Conservation (phyloP, 1,140 invertebrate species). For the Oscheius sp. region DNA sequence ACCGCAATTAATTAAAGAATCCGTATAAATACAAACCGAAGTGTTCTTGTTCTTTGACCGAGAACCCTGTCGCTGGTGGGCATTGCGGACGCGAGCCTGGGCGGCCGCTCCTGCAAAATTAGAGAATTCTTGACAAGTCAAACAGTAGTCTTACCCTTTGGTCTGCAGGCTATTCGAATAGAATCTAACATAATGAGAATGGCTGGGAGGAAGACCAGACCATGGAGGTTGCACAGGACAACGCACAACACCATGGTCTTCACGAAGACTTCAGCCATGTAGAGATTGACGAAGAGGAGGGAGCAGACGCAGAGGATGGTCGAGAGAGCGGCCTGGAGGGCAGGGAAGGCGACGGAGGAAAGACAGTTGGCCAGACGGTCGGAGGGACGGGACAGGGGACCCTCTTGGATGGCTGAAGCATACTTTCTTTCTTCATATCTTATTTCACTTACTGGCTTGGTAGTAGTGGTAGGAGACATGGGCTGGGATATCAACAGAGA, state of each 20-base stretch:
- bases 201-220: conserved; percentile 56
- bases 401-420: conserved; percentile 36
- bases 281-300: conserved; percentile 54
- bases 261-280: conserved; percentile 56
- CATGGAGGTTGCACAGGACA: conserved; percentile 54
- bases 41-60: neutral
- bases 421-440: neutral
- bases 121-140: neutral
- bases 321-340: conserved; percentile 54
- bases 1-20: neutral
- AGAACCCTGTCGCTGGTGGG: neutral
- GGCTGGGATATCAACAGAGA: conserved; percentile 64
- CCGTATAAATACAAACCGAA: neutral
- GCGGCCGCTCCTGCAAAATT: neutral
- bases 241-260: conserved; percentile 59
- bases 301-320: conserved; percentile 56
- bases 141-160: conserved; percentile 24
- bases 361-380: conserved; percentile 58
- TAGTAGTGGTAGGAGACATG: conserved; percentile 65
- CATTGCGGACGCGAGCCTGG: neutral
- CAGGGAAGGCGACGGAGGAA: conserved; percentile 58
- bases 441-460: conserved; percentile 56
- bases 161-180: conserved; percentile 32
- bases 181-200: conserved; percentile 52
- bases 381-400: conserved; percentile 41